Conservation (phyloP, 2,113 vertebrate genomes). For the Burhinus oedicnemus region DNA sequence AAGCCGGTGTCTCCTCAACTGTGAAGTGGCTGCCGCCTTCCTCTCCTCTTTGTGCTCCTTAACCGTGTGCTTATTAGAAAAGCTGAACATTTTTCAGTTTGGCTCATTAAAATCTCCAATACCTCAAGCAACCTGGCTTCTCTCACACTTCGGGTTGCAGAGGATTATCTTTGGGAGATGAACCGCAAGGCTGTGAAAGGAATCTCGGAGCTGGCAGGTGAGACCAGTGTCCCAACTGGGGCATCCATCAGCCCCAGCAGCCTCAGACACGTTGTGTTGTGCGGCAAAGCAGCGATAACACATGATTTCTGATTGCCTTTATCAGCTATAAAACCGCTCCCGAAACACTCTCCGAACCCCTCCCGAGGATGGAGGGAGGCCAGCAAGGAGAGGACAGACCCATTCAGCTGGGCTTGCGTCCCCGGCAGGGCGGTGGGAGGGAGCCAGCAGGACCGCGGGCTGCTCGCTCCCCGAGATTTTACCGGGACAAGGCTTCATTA, state of each 20-base stretch:
- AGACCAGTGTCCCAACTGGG: accelerated
- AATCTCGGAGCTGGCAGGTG: not conserved
- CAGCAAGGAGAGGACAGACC: not conserved
- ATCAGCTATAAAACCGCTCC: not conserved
- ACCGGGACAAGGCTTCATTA: not conserved
- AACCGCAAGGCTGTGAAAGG: not conserved
- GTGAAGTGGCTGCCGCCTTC: not conserved
- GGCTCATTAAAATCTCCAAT: not conserved
- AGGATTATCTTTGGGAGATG: not conserved
- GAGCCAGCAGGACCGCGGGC: accelerated
- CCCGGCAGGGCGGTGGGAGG: not conserved
- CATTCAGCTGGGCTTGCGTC: not conserved
- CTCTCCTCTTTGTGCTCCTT: not conserved
- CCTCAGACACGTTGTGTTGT: accelerated
- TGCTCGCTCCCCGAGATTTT: not conserved
- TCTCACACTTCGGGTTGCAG: not conserved
- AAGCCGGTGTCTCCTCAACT: not conserved
- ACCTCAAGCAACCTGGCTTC: not conserved
- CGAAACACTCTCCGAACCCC: accelerated
- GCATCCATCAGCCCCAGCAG: not conserved
- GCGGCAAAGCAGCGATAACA: not conserved
- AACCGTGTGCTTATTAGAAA: not conserved
- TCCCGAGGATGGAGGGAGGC: not conserved
- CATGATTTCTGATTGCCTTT: not conserved
- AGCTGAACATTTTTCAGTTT: not conserved